These are phyloP conservation scores for Aricia agestis DNA, from an alignment of 1,140 invertebrate genomes.

Conservation along the genomic window DNA sequence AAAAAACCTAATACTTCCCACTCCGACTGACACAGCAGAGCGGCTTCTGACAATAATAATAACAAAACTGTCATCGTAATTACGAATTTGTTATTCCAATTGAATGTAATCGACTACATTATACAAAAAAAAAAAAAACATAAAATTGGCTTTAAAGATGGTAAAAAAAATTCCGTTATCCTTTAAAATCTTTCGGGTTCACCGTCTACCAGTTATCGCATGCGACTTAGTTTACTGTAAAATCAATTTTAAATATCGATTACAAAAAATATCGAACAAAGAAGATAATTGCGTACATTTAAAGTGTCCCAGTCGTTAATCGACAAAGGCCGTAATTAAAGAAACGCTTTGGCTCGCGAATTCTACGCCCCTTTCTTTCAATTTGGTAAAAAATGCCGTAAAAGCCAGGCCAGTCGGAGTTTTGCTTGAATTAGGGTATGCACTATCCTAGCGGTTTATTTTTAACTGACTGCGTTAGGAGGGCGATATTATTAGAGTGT, in stretches of 20 bases:
- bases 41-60: too few relatives aligned
- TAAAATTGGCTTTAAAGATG: too few relatives aligned
- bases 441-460: not conserved
- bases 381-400: constrained; percentile 48
- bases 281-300: constrained; percentile 28
- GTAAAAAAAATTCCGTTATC: too few relatives aligned
- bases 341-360: constrained; percentile 51
- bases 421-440: not conserved
- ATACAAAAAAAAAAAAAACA: too few relatives aligned
- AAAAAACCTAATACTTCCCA: too few relatives aligned
- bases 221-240: not conserved
- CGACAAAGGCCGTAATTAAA: constrained; percentile 56
- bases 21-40: too few relatives aligned
- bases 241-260: not conserved
- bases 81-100: too few relatives aligned
- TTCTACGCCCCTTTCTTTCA: constrained; percentile 48
- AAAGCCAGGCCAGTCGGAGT: constrained; percentile 28
- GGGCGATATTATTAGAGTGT: too few relatives aligned
- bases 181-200: too few relatives aligned
- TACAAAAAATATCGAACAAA: constrained; percentile 12
- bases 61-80: too few relatives aligned
- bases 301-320: constrained; percentile 37
- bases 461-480: not conserved
- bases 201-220: too few relatives aligned
- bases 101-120: too few relatives aligned